phyloP scores from a whole-genome alignment of 2,113 vertebrate genomes.

The Channa maculata region DNA sequence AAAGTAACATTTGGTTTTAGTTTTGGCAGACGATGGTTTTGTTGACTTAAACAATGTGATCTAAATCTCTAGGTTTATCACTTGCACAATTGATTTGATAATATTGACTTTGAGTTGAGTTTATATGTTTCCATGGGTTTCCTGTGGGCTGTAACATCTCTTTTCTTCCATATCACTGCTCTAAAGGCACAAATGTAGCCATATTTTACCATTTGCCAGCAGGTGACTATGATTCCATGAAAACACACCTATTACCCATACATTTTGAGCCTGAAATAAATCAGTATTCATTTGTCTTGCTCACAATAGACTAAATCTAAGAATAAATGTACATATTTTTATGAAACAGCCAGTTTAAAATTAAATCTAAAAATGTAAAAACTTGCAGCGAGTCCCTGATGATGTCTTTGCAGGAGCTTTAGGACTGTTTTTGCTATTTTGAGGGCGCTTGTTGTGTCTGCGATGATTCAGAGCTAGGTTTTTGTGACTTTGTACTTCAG shows the following conservation, averaged over 20 bases:
- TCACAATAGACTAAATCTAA: neutral
- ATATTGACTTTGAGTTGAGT: too few relatives aligned
- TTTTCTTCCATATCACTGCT: too few relatives aligned
- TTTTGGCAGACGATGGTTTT: too few relatives aligned
- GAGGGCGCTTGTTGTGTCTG: slow-evolving; percentile 3
- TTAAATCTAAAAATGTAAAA: neutral
- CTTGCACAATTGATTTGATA: too few relatives aligned
- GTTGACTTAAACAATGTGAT: too few relatives aligned
- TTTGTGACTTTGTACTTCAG: slow-evolving; percentile 44
- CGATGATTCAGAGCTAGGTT: slow-evolving; percentile 52
- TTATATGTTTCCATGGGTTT: too few relatives aligned
- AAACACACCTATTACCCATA: slow-evolving; percentile 13
- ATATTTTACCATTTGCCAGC: neutral
- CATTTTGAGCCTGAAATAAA: neutral
- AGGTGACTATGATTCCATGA: slow-evolving; percentile 8
- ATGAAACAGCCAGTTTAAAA: slow-evolving; percentile 25
- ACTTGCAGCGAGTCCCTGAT: neutral
- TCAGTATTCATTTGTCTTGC: neutral
- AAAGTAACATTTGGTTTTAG: too few relatives aligned
- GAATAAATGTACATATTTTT: neutral
- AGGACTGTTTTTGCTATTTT: slow-evolving; percentile 20
- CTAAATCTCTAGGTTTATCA: too few relatives aligned
- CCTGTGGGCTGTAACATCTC: too few relatives aligned
- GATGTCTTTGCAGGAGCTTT: slow-evolving; percentile 3
- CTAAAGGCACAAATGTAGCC: neutral